These are phyloP conservation scores for Eumerus sabulonum DNA, from an alignment of 2,888 invertebrate species.

Conservation along the genomic window DNA sequence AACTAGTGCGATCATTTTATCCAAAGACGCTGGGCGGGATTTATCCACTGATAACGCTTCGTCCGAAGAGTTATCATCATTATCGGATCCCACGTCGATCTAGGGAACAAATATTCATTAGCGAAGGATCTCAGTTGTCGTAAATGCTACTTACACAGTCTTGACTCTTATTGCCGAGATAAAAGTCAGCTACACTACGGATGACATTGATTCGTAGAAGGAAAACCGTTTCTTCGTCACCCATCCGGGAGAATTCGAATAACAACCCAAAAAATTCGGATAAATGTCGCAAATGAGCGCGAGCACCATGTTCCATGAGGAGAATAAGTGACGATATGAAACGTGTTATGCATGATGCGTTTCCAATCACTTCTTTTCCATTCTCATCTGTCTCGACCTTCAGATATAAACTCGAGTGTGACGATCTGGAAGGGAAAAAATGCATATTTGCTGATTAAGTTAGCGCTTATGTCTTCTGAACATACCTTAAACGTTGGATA, in stretches of 20 bases:
- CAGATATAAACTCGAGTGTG: slow-evolving; percentile 83
- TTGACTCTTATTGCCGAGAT: slow-evolving; percentile 89
- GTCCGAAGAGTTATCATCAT: slow-evolving; percentile 80
- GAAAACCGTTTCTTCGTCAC: slow-evolving; percentile 94
- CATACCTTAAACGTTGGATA: slow-evolving; percentile 91
- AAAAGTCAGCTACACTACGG: slow-evolving; percentile 94
- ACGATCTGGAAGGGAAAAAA: slow-evolving; percentile 78
- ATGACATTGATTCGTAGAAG: slow-evolving; percentile 92
- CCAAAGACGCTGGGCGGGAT: slow-evolving; percentile 92
- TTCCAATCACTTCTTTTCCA: slow-evolving; percentile 81
- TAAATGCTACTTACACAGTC: slow-evolving; percentile 82
- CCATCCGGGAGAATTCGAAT: slow-evolving; percentile 96
- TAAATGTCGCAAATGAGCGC: slow-evolving; percentile 91
- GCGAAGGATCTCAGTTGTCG: too few species aligned
- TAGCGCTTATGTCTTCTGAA: not conserved
- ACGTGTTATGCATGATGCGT: slow-evolving; percentile 93
- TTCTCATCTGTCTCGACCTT: slow-evolving; percentile 80
- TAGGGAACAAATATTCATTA: slow-evolving; percentile 55
- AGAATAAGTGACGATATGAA: slow-evolving; percentile 93
- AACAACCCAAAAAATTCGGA: slow-evolving; percentile 95
- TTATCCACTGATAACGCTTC: slow-evolving; percentile 83
- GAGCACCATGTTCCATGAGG: slow-evolving; percentile 92
- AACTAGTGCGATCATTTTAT: slow-evolving; percentile 96
- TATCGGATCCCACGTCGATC: slow-evolving; percentile 79
- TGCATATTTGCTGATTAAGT: not conserved